Base-by-base conservation (phyloP, 2,113 vertebrate species). In the Pterocles burchelli region DNA sequence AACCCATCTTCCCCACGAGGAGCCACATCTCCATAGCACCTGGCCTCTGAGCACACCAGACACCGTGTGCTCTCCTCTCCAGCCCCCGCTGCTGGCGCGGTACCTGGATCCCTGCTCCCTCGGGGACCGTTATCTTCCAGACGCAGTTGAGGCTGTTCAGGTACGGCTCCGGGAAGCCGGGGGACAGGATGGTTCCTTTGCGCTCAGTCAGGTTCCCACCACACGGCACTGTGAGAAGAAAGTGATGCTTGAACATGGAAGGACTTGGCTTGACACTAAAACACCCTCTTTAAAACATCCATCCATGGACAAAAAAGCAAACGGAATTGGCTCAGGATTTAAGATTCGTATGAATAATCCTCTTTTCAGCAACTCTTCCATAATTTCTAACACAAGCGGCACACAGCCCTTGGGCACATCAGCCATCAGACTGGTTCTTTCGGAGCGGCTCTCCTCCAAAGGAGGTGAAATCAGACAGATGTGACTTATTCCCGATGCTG, bases 51-150 rank as follows among this genome's bases (percentile, higher is more conserved):
- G 52, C 1, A 7, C 58, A 8, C 9, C 20, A 15, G 78, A 13
- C 1, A 4, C 34, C 1, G 19, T 0, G 21, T 1, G 4, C 3
- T 12, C 48, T 36, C 54, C 58, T 38, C 52, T 20, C 57, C 0
- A 10, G 51, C 6, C 1, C 9, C 3, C 11, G 73, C 75, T 13
- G 36, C 36, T 2, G 6, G 7, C 15, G 0, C 73, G 9, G 26
- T 98, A 99, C 99, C 99, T 99, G 99, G 58, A 99, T 99, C 90
- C 99, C 99, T 1, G 99, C 99, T 63, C 99, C 99, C 90, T 99
- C 99, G 0, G 99, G 99, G 74, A 99, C 99, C 0, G 98, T 98
- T 94, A 99, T 99, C 97, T 99, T 99, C 99, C 99, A 99, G 52
- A 99, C 99, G 17, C 99, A 99, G 98, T 99, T 99, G 93, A 99